phyloP scores from a whole-genome alignment of 2,797 vertebrate species.

The Eremophila alpestris region DNA sequence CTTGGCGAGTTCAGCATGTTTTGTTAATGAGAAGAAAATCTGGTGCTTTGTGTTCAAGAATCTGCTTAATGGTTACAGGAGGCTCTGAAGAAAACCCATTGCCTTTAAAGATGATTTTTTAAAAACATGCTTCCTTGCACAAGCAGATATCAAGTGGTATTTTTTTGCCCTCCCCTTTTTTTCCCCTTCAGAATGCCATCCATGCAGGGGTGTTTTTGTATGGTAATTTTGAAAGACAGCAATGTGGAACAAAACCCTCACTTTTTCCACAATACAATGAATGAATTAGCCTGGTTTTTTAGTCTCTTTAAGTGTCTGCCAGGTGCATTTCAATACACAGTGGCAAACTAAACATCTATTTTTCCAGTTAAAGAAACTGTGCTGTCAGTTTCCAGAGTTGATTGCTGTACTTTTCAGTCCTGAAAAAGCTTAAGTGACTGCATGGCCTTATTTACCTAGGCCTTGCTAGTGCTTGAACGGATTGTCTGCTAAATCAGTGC shows the following conservation, averaged over 20 bases:
- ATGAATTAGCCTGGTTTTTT: background rate
- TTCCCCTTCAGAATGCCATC: background rate
- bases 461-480: background rate
- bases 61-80: background rate
- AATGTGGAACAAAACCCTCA: background rate
- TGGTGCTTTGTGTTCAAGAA: background rate
- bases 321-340: background rate
- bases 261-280: background rate
- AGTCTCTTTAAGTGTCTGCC: background rate
- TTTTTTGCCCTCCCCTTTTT: background rate
- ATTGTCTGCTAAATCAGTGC: background rate
- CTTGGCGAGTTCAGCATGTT: background rate
- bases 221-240: background rate
- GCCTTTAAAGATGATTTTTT: background rate
- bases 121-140: background rate
- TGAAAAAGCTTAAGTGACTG: background rate
- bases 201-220: background rate
- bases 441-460: background rate
- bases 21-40: conserved; percentile 48
- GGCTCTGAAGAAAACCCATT: background rate
- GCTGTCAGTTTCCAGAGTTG: background rate
- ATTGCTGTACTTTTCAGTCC: background rate
- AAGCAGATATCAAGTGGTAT: background rate
- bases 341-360: background rate
- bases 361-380: background rate